Base-by-base conservation (phyloP, 2,888 invertebrate species). In the Panorpa germanica region DNA sequence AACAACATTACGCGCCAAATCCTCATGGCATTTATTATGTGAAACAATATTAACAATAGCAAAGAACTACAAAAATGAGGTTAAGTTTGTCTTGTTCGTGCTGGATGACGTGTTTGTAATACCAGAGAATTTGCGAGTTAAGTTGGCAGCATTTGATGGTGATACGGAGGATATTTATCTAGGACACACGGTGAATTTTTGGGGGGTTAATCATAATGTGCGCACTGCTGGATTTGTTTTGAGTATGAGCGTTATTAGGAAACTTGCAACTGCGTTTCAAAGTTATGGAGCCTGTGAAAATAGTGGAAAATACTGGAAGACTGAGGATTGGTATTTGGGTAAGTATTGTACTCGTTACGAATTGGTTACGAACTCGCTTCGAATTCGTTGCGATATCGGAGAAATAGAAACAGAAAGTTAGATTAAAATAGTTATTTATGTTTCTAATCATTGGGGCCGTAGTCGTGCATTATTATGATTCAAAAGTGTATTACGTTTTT, bases 311-410 rank as follows among this genome's bases (percentile, higher is more conserved):
- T 63, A 57, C 41, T 58, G 59, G 55, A 65, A 64, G 37, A 59
- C 59, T 40, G 65, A 65, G 45, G 66, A 65, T 46, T 64, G 56
- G 45, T 61, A 62, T 46, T 53, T 66, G 34, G 64, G 64, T 61
- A 43, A 38, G 32, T 37, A 4, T 16, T 17, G 4, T 15, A 20
- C 20, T 23, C 10, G 21, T 3, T 12, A n/a, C n/a, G n/a, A n/a
- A n/a, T n/a, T n/a, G n/a, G n/a, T n/a, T n/a, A n/a, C n/a, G n/a
- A n/a, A n/a, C n/a, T n/a, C n/a, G n/a, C n/a, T n/a, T n/a, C n/a
- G n/a, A n/a, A n/a, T n/a, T n/a, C n/a, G n/a, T n/a, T n/a, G n/a
- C n/a, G n/a, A n/a, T n/a, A n/a, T n/a, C n/a, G n/a, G n/a, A n/a
- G n/a, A n/a, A n/a, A n/a, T n/a, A n/a, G n/a, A n/a, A n/a, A n/a